phyloP scores from a whole-genome alignment of 2,797 vertebrate species.

The Sebastes baramenuke region DNA sequence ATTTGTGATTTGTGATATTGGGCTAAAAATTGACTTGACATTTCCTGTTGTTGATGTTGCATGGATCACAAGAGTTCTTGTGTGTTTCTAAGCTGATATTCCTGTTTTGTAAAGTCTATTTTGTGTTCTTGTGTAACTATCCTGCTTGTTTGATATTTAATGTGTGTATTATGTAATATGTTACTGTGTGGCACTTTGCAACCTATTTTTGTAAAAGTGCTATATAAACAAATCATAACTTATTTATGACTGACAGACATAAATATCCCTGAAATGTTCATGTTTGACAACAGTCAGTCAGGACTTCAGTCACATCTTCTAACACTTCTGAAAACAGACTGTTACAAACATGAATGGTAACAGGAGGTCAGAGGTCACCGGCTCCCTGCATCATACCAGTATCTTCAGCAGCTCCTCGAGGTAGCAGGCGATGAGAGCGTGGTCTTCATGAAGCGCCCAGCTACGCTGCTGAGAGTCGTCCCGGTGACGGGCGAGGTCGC shows the following conservation, averaged over 20 bases:
- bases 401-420: conserved; percentile 96
- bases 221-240: background rate
- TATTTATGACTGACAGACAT: background rate
- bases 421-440: conserved; percentile 93
- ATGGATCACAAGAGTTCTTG: background rate
- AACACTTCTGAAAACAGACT: background rate
- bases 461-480: conserved; percentile 97
- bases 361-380: too few relatives aligned
- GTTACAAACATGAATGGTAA: background rate
- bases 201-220: background rate
- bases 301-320: background rate
- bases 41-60: too few relatives aligned
- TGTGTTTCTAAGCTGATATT: background rate
- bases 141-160: background rate
- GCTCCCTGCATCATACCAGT: conserved; percentile 81
- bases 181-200: background rate
- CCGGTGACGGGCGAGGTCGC: conserved; percentile 90
- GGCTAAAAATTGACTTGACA: too few relatives aligned
- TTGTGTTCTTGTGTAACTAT: background rate
- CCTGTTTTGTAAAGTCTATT: background rate
- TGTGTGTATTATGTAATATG: background rate
- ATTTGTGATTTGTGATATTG: too few relatives aligned
- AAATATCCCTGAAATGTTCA: background rate
- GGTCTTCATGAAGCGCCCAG: conserved; percentile 97
- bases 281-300: background rate